Percentiles rank a stretch among this genome's conserved stretches.
Conservation (phyloP, 1,140 invertebrate genomes). For the Drosophila mojavensis region DNA sequence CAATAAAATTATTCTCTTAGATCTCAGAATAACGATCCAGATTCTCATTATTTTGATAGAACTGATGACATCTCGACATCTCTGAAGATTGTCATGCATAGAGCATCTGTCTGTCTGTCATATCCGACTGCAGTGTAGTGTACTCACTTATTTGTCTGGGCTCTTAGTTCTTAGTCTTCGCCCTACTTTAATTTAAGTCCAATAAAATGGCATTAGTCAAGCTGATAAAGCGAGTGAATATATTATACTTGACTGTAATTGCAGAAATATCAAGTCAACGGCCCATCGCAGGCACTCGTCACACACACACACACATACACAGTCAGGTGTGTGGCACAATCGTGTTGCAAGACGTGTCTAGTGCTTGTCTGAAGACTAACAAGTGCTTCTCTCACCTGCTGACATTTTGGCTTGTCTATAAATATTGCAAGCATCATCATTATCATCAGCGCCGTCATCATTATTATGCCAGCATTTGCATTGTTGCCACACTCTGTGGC, state of each 20-base stretch:
- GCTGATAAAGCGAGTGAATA: constrained; percentile 7
- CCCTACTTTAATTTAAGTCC: no score
- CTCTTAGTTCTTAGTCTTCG: no score
- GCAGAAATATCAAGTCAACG: constrained; percentile 19
- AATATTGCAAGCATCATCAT: constrained; percentile 24
- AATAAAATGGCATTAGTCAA: background rate
- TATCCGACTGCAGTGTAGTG: no score
- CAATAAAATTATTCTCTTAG: no score
- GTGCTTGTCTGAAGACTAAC: constrained; percentile 57
- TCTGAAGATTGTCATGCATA: no score
- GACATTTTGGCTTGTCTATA: constrained; percentile 9
- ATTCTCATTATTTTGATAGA: no score
- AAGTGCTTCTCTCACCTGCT: constrained; percentile 63
- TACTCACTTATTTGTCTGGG: no score
- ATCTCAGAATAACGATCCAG: no score
- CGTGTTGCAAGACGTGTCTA: constrained; percentile 49
- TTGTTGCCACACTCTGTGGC: constrained; percentile 31
- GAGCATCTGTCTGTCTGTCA: no score
- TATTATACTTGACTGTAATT: constrained; percentile 30
- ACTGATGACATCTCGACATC: no score
- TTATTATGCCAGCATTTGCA: constrained; percentile 53
- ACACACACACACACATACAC: constrained; percentile 1
- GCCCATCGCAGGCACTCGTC: constrained; percentile 10
- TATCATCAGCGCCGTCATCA: constrained; percentile 29
- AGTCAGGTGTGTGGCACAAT: constrained; percentile 7